Evolutionary conservation across 2,113 vertebrate genomes (phyloP).

Genomic region (Seriola aureovittata): DNA sequence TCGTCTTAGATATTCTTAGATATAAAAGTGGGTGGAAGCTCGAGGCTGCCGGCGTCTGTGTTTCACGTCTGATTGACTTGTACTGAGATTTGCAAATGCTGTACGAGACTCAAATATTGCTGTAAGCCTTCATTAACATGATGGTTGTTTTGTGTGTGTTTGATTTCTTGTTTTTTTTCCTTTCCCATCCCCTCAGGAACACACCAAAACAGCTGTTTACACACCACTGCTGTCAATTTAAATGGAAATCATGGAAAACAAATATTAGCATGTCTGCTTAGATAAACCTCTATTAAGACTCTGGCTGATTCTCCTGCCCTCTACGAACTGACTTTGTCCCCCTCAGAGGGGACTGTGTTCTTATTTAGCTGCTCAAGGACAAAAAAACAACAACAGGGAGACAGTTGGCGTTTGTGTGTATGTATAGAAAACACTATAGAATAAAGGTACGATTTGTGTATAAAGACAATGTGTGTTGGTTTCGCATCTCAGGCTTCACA

Average conservation of each 20-base stretch:
- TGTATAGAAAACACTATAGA: neutral
- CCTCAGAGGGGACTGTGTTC: conserved; percentile 19
- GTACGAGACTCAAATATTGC: conserved; percentile 43
- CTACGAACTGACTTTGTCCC: conserved; percentile 14
- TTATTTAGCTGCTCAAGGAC: neutral
- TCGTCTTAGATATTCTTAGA: conserved; percentile 17
- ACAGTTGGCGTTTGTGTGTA: neutral
- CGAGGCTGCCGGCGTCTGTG: conserved; percentile 20
- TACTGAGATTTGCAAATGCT: conserved; percentile 45
- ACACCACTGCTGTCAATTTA: conserved; percentile 69
- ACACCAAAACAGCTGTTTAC: conserved; percentile 77
- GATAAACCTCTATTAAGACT: conserved; percentile 71
- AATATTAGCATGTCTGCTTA: conserved; percentile 77
- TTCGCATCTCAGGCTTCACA: too few species aligned
- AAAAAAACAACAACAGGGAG: neutral
- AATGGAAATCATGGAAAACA: conserved; percentile 78
- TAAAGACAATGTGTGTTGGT: too few species aligned
- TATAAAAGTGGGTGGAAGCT: neutral
- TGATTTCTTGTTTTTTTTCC: neutral
- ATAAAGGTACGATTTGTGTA: too few species aligned
- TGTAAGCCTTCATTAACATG: conserved; percentile 69
- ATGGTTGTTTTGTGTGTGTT: conserved; percentile 58
- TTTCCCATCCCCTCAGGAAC: conserved; percentile 25
- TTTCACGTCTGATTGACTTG: conserved; percentile 63
- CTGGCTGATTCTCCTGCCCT: conserved; percentile 39